Evolutionary conservation across 1,140 invertebrate species (phyloP), one percentile per base, ranked within the genome.

Genomic region (Bombyx mandarina): DNA sequence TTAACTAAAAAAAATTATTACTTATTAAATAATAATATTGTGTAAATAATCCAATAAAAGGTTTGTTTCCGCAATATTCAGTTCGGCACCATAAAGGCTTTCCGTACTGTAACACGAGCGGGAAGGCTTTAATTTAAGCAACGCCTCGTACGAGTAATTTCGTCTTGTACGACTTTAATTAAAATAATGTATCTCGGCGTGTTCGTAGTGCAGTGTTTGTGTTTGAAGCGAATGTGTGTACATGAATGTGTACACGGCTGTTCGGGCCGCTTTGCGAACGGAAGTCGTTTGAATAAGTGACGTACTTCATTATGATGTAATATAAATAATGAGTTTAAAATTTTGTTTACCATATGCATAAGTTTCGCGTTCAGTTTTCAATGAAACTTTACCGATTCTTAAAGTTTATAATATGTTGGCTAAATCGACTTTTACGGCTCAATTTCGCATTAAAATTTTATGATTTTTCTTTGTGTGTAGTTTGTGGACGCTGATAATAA

Each of bases 151-250:
- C 53, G 52, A 61, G 54, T 57, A 57, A 61, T 61, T 47, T 45
- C 59, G 50, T 56, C 54, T 61, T 61, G 55, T 46, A 61, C 59
- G 56, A 61, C 44, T 61, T 61, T 61, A 61, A 61, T 61, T 61
- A 61, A 61, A 61, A 61, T 61, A 56, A 56, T 61, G 54, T 55
- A 45, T 54, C 54, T 60, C 18, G 44, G 53, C 45, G 43, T 43
- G 45, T 22, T 22, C 53, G 43, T n/a, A 22, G 44, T 44, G n/a
- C 53, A 22, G 8, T 54, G 53, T 54, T 54, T 45, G 44, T 45
- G 44, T 49, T 49, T n/a, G 12, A 18, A 22, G 53, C 45, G 53
- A 43, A 22, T 45, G 45, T 54, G 45, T 54, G 44, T 45, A 54
- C 53, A 44, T 54, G 43, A 45, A n/a, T 49, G 26, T 35, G 26